Conservation (phyloP, 2,113 vertebrate genomes). For the Naja naja region DNA sequence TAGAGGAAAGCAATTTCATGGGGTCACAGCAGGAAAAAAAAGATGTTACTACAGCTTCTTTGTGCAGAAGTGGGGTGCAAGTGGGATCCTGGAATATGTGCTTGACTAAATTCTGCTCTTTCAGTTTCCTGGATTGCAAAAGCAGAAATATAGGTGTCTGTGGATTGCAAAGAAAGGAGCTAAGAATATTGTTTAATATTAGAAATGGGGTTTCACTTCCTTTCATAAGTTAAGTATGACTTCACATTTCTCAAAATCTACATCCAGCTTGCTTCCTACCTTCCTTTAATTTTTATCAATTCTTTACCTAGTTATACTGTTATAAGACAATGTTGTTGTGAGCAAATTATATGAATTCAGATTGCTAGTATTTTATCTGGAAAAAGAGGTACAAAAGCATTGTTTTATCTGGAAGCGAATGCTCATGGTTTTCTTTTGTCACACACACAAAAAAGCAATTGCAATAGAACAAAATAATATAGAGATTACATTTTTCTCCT, state of each 20-base stretch:
- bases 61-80: neutral
- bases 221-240: neutral
- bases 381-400: neutral
- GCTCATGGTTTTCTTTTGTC: neutral
- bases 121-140: neutral
- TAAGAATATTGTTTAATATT: neutral
- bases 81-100: neutral
- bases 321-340: neutral
- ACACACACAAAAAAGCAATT: neutral
- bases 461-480: neutral
- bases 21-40: neutral
- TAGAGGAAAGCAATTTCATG: neutral
- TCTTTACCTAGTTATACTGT: neutral
- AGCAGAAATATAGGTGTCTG: neutral
- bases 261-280: neutral
- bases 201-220: neutral
- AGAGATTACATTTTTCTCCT: accelerated
- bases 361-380: neutral
- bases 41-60: neutral
- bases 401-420: neutral
- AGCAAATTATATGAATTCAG: neutral
- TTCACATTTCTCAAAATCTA: neutral
- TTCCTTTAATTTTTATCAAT: neutral
- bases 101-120: neutral
- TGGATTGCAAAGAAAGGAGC: neutral